phyloP scores from a whole-genome alignment of 2,888 invertebrate genomes.

The Capitulum mitella region DNA sequence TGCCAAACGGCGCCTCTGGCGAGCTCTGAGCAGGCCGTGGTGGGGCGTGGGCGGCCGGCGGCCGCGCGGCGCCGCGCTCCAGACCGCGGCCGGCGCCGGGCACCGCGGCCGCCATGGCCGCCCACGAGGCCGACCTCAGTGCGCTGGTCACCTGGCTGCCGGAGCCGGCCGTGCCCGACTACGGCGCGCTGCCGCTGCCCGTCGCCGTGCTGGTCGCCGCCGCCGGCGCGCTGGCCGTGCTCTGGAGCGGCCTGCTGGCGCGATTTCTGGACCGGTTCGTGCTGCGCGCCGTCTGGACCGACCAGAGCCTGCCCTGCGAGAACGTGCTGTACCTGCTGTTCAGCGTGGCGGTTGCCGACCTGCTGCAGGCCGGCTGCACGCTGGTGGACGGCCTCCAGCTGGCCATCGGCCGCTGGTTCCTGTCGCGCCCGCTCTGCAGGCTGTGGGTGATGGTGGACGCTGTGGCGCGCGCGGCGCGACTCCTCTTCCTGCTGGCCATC shows the following conservation, averaged over 20 bases:
- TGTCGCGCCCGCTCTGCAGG: neutral
- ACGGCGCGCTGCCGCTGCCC: neutral
- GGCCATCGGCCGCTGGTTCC: neutral
- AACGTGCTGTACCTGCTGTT: conserved; percentile 11
- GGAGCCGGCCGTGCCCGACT: neutral
- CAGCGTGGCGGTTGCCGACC: conserved; percentile 1
- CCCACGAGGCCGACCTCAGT: no score
- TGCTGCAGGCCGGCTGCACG: neutral
- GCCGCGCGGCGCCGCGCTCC: no score
- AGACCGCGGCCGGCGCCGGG: no score
- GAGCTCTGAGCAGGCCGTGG: no score
- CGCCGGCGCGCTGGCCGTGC: neutral
- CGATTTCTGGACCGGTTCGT: neutral
- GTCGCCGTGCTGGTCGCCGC: neutral
- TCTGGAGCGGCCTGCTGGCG: neutral
- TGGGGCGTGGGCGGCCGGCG: no score
- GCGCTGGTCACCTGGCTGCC: neutral
- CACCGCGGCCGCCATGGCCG: no score
- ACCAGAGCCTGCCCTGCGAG: neutral
- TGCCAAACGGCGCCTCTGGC: no score
- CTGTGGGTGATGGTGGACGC: neutral
- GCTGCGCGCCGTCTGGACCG: neutral
- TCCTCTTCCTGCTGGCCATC: neutral
- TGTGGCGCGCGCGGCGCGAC: neutral
- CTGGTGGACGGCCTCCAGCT: neutral